Evolutionary conservation across 2,888 invertebrate species (phyloP), one percentile per base, ranked within the genome.

Genomic region (Pyralis farinalis): DNA sequence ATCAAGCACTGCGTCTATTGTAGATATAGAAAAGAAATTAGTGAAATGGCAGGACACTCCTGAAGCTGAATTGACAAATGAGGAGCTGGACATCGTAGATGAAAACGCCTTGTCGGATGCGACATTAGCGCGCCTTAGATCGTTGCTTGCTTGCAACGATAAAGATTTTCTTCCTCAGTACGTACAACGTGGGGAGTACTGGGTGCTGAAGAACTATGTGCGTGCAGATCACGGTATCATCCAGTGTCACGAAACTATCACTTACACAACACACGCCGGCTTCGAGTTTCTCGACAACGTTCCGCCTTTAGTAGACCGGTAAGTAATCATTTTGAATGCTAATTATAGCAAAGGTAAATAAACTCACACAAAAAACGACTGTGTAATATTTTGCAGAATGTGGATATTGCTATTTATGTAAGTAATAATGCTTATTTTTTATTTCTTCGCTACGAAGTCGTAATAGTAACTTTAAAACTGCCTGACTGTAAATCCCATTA

Each of bases 201-300:
- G 96, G 96, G 96, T 97, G 57, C 87, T 97, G 46, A 94, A 96
- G 81, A 97, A 97, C 85, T 97, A 94, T 71, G 92, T 96, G 52
- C 91, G 92, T 29, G 95, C 96, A 43, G 93, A 93, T 44, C 92
- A 92, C 61, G 92, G 92, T 10, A 75, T 85, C 31, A 73, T 94
- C 36, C 90, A 88, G 66, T 97, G 97, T 80, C 94, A 95, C 80
- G 96, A 96, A 79, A 93, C 93, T 54, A 92, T 97, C 51, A 97
- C 97, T 0, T 97, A 97, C 69, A 96, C 97, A 25, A 97, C 97
- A 8, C 97, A 97, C 77, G 96, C 96, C 3, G 97, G 97, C 65
- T 96, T 93, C 83, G 96, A 96, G 56, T 97, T 97, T 87, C 91
- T 97, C 67, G 96, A 97, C 80, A 97, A 98, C 81, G 90, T 97